These are phyloP conservation scores for Musca domestica DNA, from an alignment of 1,140 invertebrate genomes.

Conservation along the genomic window DNA sequence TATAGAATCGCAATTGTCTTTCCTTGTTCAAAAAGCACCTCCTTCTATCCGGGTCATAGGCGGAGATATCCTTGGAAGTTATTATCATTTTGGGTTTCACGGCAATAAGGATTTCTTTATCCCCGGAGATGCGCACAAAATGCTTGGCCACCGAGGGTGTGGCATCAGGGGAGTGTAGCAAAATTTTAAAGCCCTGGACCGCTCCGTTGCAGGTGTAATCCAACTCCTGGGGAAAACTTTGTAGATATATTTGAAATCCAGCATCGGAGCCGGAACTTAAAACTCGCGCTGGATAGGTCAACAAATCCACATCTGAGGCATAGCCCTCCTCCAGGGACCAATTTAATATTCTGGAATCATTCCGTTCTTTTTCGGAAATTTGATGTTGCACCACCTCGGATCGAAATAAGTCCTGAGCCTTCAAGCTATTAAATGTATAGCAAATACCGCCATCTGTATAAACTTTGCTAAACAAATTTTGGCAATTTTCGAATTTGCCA, in stretches of 20 bases:
- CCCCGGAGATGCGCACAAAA: conserved; percentile 60
- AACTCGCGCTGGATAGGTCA: conserved; percentile 61
- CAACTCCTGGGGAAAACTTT: conserved; percentile 59
- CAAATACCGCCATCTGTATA: conserved; percentile 70
- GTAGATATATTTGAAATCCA: conserved; percentile 61
- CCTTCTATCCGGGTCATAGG: conserved; percentile 52
- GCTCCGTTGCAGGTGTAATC: conserved; percentile 68
- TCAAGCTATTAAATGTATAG: conserved; percentile 68
- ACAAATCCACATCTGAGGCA: conserved; percentile 49
- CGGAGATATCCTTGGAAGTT: conserved; percentile 56
- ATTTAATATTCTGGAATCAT: conserved; percentile 15
- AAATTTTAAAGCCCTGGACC: conserved; percentile 66
- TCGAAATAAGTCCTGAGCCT: conserved; percentile 60
- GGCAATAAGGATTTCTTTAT: conserved; percentile 57
- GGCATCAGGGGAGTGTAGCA: conserved; percentile 63
- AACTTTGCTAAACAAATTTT: conserved; percentile 61
- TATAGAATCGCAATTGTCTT: conserved; percentile 62
- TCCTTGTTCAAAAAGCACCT: conserved; percentile 66
- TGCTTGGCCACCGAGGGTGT: conserved; percentile 60
- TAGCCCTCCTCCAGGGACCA: conserved; percentile 61
- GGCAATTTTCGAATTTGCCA: conserved; percentile 55
- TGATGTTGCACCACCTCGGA: too few species aligned
- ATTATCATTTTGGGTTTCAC: conserved; percentile 66
- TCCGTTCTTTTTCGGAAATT: conserved; percentile 31
- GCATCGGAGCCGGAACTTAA: conserved; percentile 61